A percentile compares a stretch with the other conserved stretches of the same genome.
phyloP scores from a whole-genome alignment of 2,888 invertebrate species.

The Trachelus iudaicus region DNA sequence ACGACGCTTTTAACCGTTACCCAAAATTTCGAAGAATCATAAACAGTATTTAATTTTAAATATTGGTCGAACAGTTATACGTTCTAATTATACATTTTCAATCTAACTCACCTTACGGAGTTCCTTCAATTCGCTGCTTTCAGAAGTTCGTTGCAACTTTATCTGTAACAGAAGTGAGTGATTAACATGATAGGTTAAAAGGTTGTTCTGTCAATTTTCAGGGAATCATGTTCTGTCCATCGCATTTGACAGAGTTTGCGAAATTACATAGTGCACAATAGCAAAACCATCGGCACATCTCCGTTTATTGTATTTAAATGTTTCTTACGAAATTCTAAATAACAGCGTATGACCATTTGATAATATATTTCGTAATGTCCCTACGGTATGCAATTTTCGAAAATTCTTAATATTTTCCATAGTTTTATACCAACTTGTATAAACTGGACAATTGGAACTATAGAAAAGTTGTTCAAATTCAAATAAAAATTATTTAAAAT shows the following conservation, averaged over 20 bases:
- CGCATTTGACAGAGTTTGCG: background rate
- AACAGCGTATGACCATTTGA: background rate
- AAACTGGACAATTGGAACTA: background rate
- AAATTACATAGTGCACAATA: slow-evolving; percentile 7
- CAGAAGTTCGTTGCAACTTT: background rate
- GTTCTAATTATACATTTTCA: background rate
- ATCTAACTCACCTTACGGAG: slow-evolving; percentile 52
- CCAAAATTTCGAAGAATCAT: background rate
- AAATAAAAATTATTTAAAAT: too few relatives aligned
- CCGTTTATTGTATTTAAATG: slow-evolving; percentile 34
- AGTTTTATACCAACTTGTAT: background rate
- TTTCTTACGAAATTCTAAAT: background rate
- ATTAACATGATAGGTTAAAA: background rate
- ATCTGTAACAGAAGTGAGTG: background rate
- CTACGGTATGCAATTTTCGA: background rate
- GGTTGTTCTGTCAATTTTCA: background rate
- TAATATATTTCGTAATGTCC: background rate
- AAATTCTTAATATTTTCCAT: background rate
- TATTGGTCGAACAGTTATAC: too few relatives aligned
- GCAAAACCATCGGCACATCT: slow-evolving; percentile 21
- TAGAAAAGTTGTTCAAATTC: background rate
- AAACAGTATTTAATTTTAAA: background rate
- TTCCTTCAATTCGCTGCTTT: slow-evolving; percentile 42
- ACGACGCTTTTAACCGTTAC: background rate
- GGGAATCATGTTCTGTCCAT: background rate